These are phyloP conservation scores for Achatina immaculata DNA, from an alignment of 1,140 invertebrate species.

Conservation along the genomic window DNA sequence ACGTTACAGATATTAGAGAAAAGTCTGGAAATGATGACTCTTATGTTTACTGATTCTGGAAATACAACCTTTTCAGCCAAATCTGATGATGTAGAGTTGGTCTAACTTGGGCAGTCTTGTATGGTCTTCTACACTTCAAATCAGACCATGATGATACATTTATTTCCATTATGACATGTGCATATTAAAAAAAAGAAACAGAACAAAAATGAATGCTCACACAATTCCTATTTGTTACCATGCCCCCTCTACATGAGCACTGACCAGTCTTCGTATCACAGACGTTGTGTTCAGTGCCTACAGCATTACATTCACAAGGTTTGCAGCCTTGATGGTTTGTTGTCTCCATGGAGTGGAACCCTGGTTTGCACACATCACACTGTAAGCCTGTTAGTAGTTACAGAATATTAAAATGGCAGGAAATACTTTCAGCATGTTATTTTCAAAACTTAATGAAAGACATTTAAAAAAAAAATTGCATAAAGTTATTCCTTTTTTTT, in stretches of 20 bases:
- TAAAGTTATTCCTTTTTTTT: no score
- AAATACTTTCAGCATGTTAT: not conserved
- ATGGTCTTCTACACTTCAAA: no score
- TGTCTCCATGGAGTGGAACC: not conserved
- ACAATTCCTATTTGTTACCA: conserved; percentile 10
- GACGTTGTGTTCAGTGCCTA: not conserved
- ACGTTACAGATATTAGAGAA: no score
- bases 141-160: no score
- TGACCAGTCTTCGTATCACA: conserved; percentile 24
- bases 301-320: conserved; percentile 18
- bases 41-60: no score
- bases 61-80: no score
- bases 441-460: not conserved
- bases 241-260: conserved; percentile 30
- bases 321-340: conserved; percentile 20
- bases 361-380: conserved; percentile 21
- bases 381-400: conserved; percentile 2
- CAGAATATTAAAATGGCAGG: conserved; percentile 3
- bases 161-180: no score
- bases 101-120: no score
- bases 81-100: no score
- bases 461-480: no score
- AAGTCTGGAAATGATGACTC: no score
- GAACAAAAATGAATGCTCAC: conserved; percentile 12
- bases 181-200: not conserved